phyloP scores from a whole-genome alignment of 1,140 invertebrate species.

The Drosophila pachea region DNA sequence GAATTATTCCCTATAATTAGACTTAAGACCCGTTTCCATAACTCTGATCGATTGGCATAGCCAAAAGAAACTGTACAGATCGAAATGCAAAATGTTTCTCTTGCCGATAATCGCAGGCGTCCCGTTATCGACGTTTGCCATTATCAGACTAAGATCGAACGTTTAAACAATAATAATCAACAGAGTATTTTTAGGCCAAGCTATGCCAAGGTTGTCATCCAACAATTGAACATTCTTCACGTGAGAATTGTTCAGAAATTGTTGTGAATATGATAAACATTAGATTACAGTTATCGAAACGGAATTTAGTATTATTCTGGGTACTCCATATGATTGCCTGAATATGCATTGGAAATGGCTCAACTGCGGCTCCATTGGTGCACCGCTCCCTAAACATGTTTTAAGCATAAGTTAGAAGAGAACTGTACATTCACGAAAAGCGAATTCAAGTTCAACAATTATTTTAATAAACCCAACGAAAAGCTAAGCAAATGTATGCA shows the following conservation, averaged over 20 bases:
- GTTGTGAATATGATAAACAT: constrained; percentile 25
- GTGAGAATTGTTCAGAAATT: constrained; percentile 48
- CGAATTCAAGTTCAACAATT: too few relatives aligned
- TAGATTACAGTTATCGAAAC: constrained; percentile 1
- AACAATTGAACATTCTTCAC: constrained; percentile 50
- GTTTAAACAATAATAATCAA: constrained; percentile 64
- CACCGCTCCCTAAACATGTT: constrained; percentile 41
- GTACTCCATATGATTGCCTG: constrained; percentile 13
- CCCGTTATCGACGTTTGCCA: constrained; percentile 8
- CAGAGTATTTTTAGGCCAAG: constrained; percentile 62
- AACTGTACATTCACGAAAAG: constrained; percentile 20
- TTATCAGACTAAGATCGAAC: constrained; percentile 61
- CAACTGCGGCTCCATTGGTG: constrained; percentile 23
- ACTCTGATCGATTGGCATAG: constrained; percentile 44
- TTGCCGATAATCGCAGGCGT: constrained; percentile 28
- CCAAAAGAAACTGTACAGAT: constrained; percentile 61
- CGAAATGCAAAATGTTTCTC: constrained; percentile 75
- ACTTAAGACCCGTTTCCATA: constrained; percentile 11
- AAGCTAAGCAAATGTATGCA: not conserved
- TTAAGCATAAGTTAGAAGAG: constrained; percentile 29
- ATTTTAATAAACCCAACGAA: constrained; percentile 12
- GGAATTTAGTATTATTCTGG: constrained; percentile 8
- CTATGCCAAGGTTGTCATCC: constrained; percentile 37
- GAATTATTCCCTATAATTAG: constrained; percentile 10
- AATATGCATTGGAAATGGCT: constrained; percentile 36